Conservation (phyloP, 2,797 vertebrate species). For the Odontamblyopus lacepedii region DNA sequence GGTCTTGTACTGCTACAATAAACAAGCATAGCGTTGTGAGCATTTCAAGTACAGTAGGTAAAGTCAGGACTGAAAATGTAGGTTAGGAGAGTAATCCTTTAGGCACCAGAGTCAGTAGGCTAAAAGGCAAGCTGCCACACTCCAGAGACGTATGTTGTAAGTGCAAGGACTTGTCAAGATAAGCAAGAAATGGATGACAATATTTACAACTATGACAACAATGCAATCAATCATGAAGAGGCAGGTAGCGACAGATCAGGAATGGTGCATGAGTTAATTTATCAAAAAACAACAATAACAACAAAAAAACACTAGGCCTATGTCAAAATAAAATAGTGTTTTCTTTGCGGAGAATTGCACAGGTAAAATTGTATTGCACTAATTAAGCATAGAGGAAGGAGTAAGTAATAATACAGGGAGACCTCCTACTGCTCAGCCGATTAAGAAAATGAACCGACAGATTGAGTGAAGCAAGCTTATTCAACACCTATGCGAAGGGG, state of each 20-base stretch:
- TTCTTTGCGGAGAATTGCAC: no score
- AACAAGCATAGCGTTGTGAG: constrained; percentile 3
- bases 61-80: constrained; percentile 56
- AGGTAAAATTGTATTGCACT: no score
- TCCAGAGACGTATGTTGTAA: constrained; percentile 5
- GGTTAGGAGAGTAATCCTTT: constrained; percentile 78
- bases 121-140: constrained; percentile 45
- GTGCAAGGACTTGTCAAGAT: constrained; percentile 6
- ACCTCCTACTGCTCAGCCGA: constrained; percentile 57
- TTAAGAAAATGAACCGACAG: constrained; percentile 57
- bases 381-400: constrained; percentile 21
- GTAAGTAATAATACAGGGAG: constrained; percentile 32
- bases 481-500: constrained; percentile 14
- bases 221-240: constrained; percentile 16
- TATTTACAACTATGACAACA: no score
- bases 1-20: neutral
- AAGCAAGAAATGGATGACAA: constrained; percentile 10
- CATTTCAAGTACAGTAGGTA: constrained; percentile 39
- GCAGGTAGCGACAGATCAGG: constrained; percentile 10
- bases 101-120: constrained; percentile 62
- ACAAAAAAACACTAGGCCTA: no score
- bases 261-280: neutral
- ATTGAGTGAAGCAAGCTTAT: constrained; percentile 21
- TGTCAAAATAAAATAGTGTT: no score
- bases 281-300: no score